These are phyloP conservation scores for Pseudolaguvia tuberculata DNA, from an alignment of 2,113 vertebrate species.

Conservation along the genomic window DNA sequence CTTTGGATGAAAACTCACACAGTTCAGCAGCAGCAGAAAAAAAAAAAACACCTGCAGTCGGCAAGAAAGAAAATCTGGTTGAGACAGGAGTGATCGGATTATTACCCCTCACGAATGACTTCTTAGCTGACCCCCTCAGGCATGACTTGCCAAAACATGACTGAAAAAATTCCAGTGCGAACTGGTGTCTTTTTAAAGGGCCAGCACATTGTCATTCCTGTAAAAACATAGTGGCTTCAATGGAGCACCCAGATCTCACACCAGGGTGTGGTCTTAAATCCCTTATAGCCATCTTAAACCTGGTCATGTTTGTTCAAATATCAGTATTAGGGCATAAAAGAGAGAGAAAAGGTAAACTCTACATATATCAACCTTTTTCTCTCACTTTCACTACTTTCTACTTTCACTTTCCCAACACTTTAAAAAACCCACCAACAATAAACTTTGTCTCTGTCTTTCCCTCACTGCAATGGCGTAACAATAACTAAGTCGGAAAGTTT, in stretches of 20 bases:
- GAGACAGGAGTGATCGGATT: slow-evolving; percentile 72
- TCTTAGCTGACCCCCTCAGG: slow-evolving; percentile 69
- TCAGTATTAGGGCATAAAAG: slow-evolving; percentile 45
- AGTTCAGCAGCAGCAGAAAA: background rate
- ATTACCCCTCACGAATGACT: slow-evolving; percentile 73
- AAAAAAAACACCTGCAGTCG: slow-evolving; percentile 40
- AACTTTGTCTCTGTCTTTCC: background rate
- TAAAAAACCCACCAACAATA: no score
- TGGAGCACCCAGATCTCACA: slow-evolving; percentile 57
- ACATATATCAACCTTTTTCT: slow-evolving; percentile 46
- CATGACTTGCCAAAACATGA: slow-evolving; percentile 65
- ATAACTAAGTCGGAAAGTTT: slow-evolving; percentile 43
- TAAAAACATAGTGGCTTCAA: slow-evolving; percentile 63
- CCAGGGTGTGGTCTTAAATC: slow-evolving; percentile 62
- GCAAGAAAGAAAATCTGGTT: slow-evolving; percentile 65
- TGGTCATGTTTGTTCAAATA: slow-evolving; percentile 58
- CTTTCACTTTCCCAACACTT: background rate
- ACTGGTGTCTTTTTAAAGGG: slow-evolving; percentile 60
- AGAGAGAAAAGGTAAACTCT: slow-evolving; percentile 56
- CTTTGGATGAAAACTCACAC: slow-evolving; percentile 38
- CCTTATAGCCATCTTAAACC: slow-evolving; percentile 73
- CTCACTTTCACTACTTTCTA: background rate
- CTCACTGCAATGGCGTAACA: slow-evolving; percentile 6
- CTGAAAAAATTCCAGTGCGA: slow-evolving; percentile 63
- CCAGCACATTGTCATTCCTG: slow-evolving; percentile 53